Evolutionary conservation across 2,113 vertebrate species (phyloP).

Genomic region (Monarcha castaneiventris): DNA sequence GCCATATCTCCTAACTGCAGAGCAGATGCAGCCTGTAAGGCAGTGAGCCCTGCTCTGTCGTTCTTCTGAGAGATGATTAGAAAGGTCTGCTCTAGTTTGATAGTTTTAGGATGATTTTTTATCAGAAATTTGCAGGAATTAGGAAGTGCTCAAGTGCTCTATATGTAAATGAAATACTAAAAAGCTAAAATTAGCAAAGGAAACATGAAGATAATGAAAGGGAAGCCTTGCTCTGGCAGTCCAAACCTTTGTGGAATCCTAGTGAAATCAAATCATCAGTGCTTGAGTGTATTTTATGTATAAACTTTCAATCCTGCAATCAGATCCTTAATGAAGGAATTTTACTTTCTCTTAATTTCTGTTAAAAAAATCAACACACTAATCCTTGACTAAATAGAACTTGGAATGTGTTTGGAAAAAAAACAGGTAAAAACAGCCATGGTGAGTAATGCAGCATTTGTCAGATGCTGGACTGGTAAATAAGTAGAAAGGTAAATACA

Average conservation of each 20-base stretch:
- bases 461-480: neutral
- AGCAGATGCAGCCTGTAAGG: neutral
- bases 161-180: neutral
- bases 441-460: neutral
- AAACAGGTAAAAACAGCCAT: neutral
- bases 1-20: constrained; percentile 21
- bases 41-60: neutral
- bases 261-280: neutral
- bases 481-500: neutral
- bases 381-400: neutral
- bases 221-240: neutral
- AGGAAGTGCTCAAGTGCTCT: neutral
- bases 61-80: neutral
- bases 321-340: neutral
- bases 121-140: constrained; percentile 32
- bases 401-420: neutral
- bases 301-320: neutral
- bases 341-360: neutral
- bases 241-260: neutral
- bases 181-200: neutral
- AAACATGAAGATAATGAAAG: neutral
- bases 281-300: neutral
- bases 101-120: constrained; percentile 1
- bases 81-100: constrained; percentile 3
- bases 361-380: neutral